A percentile compares a stretch with the other conserved stretches of the same genome.
These are phyloP conservation scores for Polydrusus cervinus DNA, from an alignment of 2,888 invertebrate species.

Conservation along the genomic window DNA sequence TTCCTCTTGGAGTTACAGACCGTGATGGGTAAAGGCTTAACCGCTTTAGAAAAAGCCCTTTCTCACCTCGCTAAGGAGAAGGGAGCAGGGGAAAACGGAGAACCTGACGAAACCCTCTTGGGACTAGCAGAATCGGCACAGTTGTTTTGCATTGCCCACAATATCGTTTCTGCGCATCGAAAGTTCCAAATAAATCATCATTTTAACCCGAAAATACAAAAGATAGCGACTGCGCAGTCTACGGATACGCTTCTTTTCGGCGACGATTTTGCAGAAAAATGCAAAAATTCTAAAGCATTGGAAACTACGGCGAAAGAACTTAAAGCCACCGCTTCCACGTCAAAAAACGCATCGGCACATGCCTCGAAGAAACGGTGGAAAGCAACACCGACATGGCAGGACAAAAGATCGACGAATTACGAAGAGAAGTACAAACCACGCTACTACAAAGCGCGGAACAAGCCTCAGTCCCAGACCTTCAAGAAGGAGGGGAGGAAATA, in stretches of 20 bases:
- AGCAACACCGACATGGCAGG: not conserved
- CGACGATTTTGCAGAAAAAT: constrained; percentile 27
- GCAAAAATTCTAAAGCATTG: constrained; percentile 24
- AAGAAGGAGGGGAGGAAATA: no score
- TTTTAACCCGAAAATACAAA: constrained; percentile 22
- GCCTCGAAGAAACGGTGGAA: constrained; percentile 22
- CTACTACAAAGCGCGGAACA: no score
- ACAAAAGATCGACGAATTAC: not conserved
- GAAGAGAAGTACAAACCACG: no score
- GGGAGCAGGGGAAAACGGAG: not conserved
- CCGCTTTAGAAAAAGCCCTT: not conserved
- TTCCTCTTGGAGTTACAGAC: constrained; percentile 21
- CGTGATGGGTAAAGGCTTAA: constrained; percentile 17
- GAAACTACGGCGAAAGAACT: constrained; percentile 8
- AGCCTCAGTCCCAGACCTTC: no score
- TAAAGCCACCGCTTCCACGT: constrained; percentile 4
- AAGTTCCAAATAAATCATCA: constrained; percentile 3
- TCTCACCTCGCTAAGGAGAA: not conserved
- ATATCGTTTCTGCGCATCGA: constrained; percentile 5
- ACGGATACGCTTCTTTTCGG: constrained; percentile 25
- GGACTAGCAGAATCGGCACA: constrained; percentile 10
- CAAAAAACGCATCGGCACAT: constrained; percentile 21
- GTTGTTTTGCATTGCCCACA: constrained; percentile 16
- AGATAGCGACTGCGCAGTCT: constrained; percentile 22
- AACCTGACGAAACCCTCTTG: not conserved